phyloP scores from a whole-genome alignment of 1,140 invertebrate genomes.

The Conopomorpha cramerella region DNA sequence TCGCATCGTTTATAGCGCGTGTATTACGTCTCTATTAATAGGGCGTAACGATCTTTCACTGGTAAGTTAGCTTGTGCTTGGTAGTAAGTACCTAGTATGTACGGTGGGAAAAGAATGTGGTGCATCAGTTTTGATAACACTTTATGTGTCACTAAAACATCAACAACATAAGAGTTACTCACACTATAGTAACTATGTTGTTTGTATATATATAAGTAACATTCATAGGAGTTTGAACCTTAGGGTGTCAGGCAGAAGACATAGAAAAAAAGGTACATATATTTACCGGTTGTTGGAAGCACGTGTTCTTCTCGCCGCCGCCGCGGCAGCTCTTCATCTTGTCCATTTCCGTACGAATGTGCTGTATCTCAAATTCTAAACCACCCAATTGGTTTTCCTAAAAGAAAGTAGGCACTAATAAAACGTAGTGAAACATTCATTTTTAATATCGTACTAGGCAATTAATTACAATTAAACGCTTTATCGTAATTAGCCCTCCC shows the following conservation, averaged over 20 bases:
- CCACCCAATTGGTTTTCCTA: slow-evolving; percentile 29
- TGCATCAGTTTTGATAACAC: neutral
- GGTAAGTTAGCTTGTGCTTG: too few relatives aligned
- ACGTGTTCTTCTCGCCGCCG: slow-evolving; percentile 18
- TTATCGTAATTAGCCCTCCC: too few relatives aligned
- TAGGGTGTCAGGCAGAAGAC: neutral
- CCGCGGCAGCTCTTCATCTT: slow-evolving; percentile 18
- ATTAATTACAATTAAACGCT: too few relatives aligned
- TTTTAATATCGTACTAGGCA: neutral
- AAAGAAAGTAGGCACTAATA: neutral
- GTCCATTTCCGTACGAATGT: slow-evolving; percentile 27
- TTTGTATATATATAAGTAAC: too few relatives aligned
- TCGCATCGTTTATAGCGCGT: too few relatives aligned
- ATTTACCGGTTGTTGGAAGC: slow-evolving; percentile 26
- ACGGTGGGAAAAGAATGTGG: too few relatives aligned
- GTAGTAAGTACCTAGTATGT: too few relatives aligned
- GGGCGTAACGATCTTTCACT: too few relatives aligned
- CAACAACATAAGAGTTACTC: neutral
- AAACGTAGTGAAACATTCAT: neutral
- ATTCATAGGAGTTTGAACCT: too few relatives aligned
- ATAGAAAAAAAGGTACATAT: neutral
- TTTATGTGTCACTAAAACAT: neutral
- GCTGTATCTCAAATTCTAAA: slow-evolving; percentile 26
- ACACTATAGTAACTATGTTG: neutral
- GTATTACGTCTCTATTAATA: too few relatives aligned